These are phyloP conservation scores for Metaphire vulgaris DNA, from an alignment of 1,140 invertebrate genomes.

Conservation along the genomic window DNA sequence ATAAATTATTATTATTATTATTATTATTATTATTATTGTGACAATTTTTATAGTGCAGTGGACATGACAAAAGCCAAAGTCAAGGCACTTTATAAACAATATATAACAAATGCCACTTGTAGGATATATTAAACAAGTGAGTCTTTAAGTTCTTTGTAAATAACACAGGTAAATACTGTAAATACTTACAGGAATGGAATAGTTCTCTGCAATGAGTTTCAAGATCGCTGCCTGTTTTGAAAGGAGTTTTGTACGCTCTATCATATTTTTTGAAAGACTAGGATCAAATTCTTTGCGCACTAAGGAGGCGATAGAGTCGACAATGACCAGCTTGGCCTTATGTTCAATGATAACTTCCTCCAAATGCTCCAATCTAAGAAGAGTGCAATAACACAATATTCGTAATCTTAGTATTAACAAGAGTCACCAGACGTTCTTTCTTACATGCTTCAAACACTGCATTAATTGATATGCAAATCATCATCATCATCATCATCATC, in stretches of 20 bases:
- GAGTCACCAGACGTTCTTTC: no score
- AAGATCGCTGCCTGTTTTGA: slow-evolving; percentile 38
- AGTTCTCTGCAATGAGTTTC: slow-evolving; percentile 40
- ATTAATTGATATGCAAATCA: no score
- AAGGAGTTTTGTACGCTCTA: slow-evolving; percentile 40
- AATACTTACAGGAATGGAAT: slow-evolving; percentile 40
- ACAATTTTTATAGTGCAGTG: no score
- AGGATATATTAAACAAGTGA: no score
- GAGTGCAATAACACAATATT: slow-evolving; percentile 33
- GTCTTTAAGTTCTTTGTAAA: no score
- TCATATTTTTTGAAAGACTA: slow-evolving; percentile 32
- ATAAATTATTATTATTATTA: no score
- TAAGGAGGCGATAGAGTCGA: slow-evolving; percentile 43
- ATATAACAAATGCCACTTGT: no score
- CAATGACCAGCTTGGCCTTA: slow-evolving; percentile 35
- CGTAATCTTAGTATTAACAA: no score
- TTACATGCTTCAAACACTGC: no score
- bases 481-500: slow-evolving; percentile 8
- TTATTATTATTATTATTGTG: no score
- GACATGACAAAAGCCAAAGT: no score
- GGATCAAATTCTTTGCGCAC: slow-evolving; percentile 41
- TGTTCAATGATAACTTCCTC: slow-evolving; percentile 39
- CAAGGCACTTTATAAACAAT: no score
- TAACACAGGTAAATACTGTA: background rate
- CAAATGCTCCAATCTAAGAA: slow-evolving; percentile 35